Base-by-base conservation (phyloP, 2,113 vertebrate species). In the Neofelis nebulosa region DNA sequence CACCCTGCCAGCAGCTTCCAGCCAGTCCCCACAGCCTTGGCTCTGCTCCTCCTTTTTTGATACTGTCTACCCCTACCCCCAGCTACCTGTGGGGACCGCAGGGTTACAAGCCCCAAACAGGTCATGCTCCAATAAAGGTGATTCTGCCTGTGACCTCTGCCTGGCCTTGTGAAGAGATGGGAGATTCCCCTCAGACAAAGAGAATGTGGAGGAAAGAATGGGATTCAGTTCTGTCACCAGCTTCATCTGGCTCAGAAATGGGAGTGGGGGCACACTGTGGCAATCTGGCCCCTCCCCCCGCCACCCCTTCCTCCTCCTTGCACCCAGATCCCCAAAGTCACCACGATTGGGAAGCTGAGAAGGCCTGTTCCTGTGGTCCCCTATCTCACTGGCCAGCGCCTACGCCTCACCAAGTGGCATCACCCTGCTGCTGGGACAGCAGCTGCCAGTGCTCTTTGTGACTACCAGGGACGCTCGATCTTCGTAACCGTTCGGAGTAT, bases 51-150 rank as follows among this genome's bases (percentile, higher is more conserved):
- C 29, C 68, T 38, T 55, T 95, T 98, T 96, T 97, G 79, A 97
- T 98, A 96, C 92, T 97, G 0, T 91, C 31, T 85, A 0, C 65
- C 48, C 78, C 23, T n/a, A 50, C 27, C 65, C 85, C 85, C 71
- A 73, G 63, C 81, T 57, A 76, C 50, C 45, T n/a, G 4, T 83
- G 96, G 92, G 79, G 89, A 68, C 65, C 57, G 16, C 14, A 11
- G 68, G 80, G 74, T 76, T 84, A 6, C 80, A 93, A 93, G 66
- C 82, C 57, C 84, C 68, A 86, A 93, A 91, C 41, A 97, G 82
- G 92, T 86, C 48, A 83, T 69, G 92, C 73, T 52, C 88, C 85
- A 98, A 97, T 98, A 98, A 98, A 98, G 73, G 85, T 98, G 76
- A 94, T 89, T 97, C 88, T 93, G 27, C 95, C 93, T 97, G 41